Conservation (phyloP, 2,797 vertebrate species). For the Hypotaenidia okinawae region DNA sequence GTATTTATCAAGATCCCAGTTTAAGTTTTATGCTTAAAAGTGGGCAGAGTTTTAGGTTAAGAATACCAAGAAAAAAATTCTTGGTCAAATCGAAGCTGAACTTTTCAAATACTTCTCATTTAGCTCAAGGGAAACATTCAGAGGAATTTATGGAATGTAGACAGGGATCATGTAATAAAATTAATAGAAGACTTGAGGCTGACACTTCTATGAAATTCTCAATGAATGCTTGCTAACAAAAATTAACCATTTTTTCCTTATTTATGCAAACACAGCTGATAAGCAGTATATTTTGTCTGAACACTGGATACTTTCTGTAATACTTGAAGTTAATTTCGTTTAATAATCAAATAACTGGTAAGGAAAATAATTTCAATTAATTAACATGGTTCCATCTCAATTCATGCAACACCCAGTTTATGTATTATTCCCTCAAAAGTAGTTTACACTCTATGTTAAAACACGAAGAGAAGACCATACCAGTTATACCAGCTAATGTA, state of each 20-base stretch:
- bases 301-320: background rate
- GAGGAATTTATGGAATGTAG: background rate
- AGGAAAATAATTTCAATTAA: background rate
- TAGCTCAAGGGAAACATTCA: background rate
- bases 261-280: background rate
- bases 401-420: background rate
- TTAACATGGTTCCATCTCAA: background rate
- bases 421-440: background rate
- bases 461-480: background rate
- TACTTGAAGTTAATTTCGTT: background rate
- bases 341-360: background rate
- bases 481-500: background rate
- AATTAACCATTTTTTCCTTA: background rate
- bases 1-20: background rate
- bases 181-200: background rate
- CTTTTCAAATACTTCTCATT: background rate
- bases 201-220: background rate
- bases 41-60: background rate
- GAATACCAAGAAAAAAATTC: background rate
- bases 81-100: background rate
- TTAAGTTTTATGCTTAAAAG: background rate
- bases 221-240: background rate
- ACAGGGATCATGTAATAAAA: background rate
- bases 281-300: background rate
- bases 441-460: background rate